Evolutionary conservation across 2,888 invertebrate species (phyloP).

Genomic region (Phaedon cochleariae): DNA sequence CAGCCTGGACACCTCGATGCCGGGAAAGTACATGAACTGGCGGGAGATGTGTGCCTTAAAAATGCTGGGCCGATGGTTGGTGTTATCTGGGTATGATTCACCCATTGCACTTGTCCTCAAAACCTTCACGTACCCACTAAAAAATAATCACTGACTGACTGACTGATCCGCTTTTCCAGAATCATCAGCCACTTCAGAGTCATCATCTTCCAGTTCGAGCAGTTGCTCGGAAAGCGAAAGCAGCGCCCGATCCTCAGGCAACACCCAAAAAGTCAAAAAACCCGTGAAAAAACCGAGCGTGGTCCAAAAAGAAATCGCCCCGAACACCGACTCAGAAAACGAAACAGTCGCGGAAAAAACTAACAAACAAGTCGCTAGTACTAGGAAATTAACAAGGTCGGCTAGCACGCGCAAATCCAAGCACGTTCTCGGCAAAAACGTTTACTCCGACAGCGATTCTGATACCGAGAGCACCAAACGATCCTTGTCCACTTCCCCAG

Average conservation of each 20-base stretch:
- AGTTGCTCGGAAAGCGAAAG: slow-evolving; percentile 56
- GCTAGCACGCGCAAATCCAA: slow-evolving; percentile 74
- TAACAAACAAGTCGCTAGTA: slow-evolving; percentile 57
- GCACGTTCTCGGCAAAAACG: slow-evolving; percentile 67
- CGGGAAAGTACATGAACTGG: too few relatives aligned
- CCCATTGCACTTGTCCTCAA: too few relatives aligned
- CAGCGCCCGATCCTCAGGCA: slow-evolving; percentile 48
- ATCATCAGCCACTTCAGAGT: slow-evolving; percentile 62
- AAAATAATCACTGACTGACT: too few relatives aligned
- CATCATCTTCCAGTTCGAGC: slow-evolving; percentile 53
- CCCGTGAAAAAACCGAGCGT: slow-evolving; percentile 54
- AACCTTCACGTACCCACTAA: too few relatives aligned
- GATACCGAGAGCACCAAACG: slow-evolving; percentile 68
- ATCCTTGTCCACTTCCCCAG: slow-evolving; percentile 70
- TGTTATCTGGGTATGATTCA: too few relatives aligned
- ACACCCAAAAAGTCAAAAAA: slow-evolving; percentile 50
- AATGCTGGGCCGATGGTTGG: too few relatives aligned
- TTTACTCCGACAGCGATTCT: slow-evolving; percentile 73
- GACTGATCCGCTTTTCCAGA: slow-evolving; percentile 29
- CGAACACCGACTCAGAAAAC: slow-evolving; percentile 55
- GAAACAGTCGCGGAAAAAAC: slow-evolving; percentile 48
- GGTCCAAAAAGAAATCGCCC: slow-evolving; percentile 43
- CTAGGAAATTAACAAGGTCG: slow-evolving; percentile 75
- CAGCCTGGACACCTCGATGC: too few relatives aligned
- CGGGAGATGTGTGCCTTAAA: too few relatives aligned